Evolutionary conservation across 1,140 invertebrate species (phyloP), one percentile per base, ranked within the genome.

Genomic region (Caerostris darwini): DNA sequence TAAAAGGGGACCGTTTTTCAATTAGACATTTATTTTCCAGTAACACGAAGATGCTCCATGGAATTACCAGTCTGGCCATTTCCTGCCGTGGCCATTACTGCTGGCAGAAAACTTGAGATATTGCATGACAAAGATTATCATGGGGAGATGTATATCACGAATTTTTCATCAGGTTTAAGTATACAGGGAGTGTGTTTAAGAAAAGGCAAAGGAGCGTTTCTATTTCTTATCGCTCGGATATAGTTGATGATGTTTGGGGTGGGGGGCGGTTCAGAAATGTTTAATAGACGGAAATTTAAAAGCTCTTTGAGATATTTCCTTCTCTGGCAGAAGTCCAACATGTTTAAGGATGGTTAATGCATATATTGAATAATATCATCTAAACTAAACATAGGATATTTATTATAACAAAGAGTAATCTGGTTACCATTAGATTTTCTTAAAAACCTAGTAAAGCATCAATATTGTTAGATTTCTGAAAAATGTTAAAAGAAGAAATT

Each of bases 1-100:
- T 90, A 90, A 90, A 90, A 90, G 67, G 64, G 19, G 88, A 10
- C 88, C 86, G 86, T 90, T 90, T 77, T 90, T 90, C 88, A 90
- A 90, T 3, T 19, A 59, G 88, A 90, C 88, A 90, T 90, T 90
- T 90, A 90, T 90, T 90, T 57, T 67, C 50, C 12, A 14, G 50
- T 90, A 69, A 77, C 88, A 58, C 61, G 53, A 59, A 90, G 67
- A 53, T 54, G 54, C 17, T 14, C 7, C 64, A 8, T 34, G 0
- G 53, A 90, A 90, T 90, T 90, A 90, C 64, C 34, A 53, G 50
- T 57, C 3, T 3, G 1, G 56, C 57, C n/a, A 85, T 85, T 85
- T 85, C n/a, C n/a, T 85, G 57, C 57, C 53, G 7, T 3, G 54
- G 57, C 82, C 54, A 19, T 85, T 67, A 10, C 58, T 57, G 19